Evolutionary conservation across 2,113 vertebrate genomes (phyloP).

Genomic region (Halcyon senegalensis): DNA sequence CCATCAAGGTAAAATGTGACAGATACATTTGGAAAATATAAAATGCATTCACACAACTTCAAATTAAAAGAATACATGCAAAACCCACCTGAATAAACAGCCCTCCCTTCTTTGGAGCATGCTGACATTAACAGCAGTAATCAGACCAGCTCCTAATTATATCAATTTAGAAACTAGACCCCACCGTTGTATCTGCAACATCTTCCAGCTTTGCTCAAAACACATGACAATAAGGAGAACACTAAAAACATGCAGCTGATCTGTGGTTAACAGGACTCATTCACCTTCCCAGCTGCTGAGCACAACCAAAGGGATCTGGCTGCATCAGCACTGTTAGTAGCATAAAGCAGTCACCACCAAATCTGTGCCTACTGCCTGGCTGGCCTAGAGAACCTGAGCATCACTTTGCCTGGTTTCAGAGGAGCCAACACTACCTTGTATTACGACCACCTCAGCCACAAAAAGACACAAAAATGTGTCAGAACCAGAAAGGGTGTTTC

Average conservation of each 20-base stretch:
- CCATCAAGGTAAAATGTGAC: conserved; percentile 30
- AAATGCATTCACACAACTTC: conserved; percentile 18
- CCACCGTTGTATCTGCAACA: neutral
- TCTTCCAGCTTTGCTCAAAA: neutral
- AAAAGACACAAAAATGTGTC: neutral
- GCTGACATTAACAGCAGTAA: neutral
- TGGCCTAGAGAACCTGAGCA: neutral
- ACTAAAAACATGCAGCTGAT: neutral
- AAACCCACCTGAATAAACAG: neutral
- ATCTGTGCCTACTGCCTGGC: neutral
- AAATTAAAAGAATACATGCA: neutral
- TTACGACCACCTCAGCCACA: neutral
- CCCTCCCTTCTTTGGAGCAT: neutral
- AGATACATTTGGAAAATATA: conserved; percentile 10
- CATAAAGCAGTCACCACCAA: neutral
- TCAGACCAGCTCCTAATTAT: neutral
- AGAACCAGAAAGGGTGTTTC: neutral
- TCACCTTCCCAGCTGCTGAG: neutral
- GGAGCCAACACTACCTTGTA: neutral
- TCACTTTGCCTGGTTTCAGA: neutral
- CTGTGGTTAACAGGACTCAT: neutral
- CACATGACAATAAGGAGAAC: neutral
- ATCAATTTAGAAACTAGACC: neutral
- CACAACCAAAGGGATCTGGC: neutral
- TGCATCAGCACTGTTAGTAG: neutral